Evolutionary conservation across 2,113 vertebrate species (phyloP), one percentile per base, ranked within the genome.

Genomic region (Neolamprologus fasciatus): DNA sequence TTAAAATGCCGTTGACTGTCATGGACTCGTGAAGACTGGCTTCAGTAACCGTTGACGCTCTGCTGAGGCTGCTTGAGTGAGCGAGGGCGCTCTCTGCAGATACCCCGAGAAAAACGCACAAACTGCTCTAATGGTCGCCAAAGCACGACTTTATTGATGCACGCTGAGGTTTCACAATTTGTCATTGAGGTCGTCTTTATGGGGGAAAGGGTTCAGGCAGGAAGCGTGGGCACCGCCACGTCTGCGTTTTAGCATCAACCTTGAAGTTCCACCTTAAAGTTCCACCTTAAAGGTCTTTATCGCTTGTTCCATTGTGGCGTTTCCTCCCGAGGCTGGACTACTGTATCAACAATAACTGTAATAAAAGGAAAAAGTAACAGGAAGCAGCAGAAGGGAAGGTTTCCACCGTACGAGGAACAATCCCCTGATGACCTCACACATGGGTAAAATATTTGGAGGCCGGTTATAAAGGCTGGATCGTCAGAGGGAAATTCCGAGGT

Each of bases 361-460:
- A 82, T 71, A 13, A 11, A 47, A 73, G 12, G 10, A 47, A 73
- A 76, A 45, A 63, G 35, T 40, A 42, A 45, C 33, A 81, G 80
- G 85, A 66, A 83, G 68, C 42, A 79, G 83, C 80, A 90, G 57
- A 45, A 31, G 58, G 90, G 89, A 85, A 87, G 35, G 6, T 54
- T 61, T 63, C 11, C 28, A 91, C 86, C 78, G 66, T 83, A 35
- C 53, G 35, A 12, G 58, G 61, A 81, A 93, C 90, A 92, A 89
- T 89, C 53, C 79, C 40, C 8, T 3, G 58, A 82, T 84, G 83
- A 89, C 86, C 42, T 81, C 11, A 55, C 5, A 17, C 84, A 83
- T 89, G 86, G 84, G 68, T n/a, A 51, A 73, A 83, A 55, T 63
- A 78, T 88, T 50, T 83, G 45, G 9, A 33, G 23, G 16, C 10